Evolutionary conservation across 2,888 invertebrate species (phyloP).

Genomic region (Sympetrum striolatum): DNA sequence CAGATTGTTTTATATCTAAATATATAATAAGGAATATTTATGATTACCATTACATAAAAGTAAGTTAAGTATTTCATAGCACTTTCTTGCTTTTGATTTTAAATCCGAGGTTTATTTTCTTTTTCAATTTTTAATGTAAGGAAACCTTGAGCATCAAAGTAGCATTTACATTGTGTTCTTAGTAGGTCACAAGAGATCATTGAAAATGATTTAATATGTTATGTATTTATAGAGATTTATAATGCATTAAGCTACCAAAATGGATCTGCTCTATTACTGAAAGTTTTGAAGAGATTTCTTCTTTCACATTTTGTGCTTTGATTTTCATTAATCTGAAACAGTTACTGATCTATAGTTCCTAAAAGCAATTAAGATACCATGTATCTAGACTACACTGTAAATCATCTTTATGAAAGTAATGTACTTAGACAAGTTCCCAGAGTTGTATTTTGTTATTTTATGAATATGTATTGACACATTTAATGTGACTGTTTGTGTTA

Average conservation of each 20-base stretch:
- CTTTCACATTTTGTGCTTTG: background rate
- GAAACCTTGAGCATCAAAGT: background rate
- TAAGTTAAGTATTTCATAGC: background rate
- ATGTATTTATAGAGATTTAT: background rate
- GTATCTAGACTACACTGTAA: constrained; percentile 11
- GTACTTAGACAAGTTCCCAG: constrained; percentile 40
- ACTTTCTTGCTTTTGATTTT: background rate
- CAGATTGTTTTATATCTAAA: background rate
- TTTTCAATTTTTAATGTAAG: background rate
- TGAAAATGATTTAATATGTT: background rate
- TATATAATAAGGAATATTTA: background rate
- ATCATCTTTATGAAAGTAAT: constrained; percentile 11
- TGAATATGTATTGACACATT: background rate
- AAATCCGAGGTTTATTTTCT: background rate
- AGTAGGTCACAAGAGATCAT: background rate
- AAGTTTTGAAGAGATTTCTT: background rate
- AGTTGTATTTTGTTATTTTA: constrained; percentile 34
- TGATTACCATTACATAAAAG: background rate
- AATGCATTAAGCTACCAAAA: background rate
- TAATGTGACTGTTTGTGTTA: background rate
- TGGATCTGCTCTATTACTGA: background rate
- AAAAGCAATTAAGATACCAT: background rate
- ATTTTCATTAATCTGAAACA: constrained; percentile 26
- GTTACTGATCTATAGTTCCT: constrained; percentile 41
- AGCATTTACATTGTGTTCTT: background rate